Evolutionary conservation across 2,113 vertebrate species (phyloP).

Genomic region (Lasiurus cinereus): DNA sequence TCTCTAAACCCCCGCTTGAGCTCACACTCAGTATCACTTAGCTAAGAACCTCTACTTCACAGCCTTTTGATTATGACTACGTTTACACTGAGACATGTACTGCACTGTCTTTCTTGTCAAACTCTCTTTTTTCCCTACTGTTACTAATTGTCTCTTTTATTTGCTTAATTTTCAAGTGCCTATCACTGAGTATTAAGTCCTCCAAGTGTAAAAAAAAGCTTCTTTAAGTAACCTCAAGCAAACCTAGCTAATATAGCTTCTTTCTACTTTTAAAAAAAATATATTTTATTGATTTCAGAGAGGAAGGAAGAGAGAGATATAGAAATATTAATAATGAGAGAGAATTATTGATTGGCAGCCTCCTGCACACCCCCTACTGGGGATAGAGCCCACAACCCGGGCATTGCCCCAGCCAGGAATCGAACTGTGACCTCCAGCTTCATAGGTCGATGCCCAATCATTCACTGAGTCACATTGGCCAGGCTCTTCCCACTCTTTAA

Average conservation of each 20-base stretch:
- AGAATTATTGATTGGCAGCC: too few species aligned
- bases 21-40: background rate
- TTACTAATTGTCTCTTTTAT: background rate
- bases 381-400: too few species aligned
- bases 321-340: too few species aligned
- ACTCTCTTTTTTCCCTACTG: background rate
- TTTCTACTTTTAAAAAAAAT: background rate
- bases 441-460: too few species aligned
- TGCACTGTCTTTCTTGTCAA: background rate
- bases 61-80: background rate
- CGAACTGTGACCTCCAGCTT: too few species aligned
- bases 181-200: background rate
- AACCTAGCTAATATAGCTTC: background rate
- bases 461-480: too few species aligned
- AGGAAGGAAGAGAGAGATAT: too few species aligned
- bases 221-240: background rate
- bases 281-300: too few species aligned
- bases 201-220: background rate
- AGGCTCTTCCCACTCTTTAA: background rate
- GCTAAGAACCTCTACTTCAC: background rate
- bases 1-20: background rate
- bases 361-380: too few species aligned
- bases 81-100: background rate
- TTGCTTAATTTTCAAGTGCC: background rate
- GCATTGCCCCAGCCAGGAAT: too few species aligned